A percentile compares a stretch with the other conserved stretches of the same genome.
phyloP scores from a whole-genome alignment of 2,888 invertebrate genomes.

The Drosophila sordidula region DNA sequence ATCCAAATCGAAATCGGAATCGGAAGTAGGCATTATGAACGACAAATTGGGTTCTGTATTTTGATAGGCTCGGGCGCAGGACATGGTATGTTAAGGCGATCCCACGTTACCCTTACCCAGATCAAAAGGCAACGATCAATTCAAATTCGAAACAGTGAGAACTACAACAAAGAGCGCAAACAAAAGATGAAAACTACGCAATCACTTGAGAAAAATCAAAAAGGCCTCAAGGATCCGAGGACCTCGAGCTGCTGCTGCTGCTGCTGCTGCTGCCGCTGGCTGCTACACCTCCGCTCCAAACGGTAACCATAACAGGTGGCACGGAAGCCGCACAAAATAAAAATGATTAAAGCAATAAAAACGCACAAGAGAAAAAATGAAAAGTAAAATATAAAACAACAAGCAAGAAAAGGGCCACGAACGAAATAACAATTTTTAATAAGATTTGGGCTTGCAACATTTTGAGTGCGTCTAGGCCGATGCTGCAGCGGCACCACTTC shows the following conservation, averaged over 20 bases:
- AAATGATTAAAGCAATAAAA: slow-evolving; percentile 79
- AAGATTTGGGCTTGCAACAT: slow-evolving; percentile 70
- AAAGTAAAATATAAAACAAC: slow-evolving; percentile 61
- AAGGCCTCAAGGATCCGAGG: slow-evolving; percentile 66
- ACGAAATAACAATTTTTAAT: slow-evolving; percentile 81
- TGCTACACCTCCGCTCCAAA: slow-evolving; percentile 29
- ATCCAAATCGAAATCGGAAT: slow-evolving; percentile 27
- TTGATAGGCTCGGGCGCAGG: slow-evolving; percentile 52
- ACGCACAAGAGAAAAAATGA: slow-evolving; percentile 32
- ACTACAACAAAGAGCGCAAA: slow-evolving; percentile 61
- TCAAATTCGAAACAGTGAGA: slow-evolving; percentile 78
- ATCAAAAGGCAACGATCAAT: slow-evolving; percentile 74
- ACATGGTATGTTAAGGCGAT: slow-evolving; percentile 24
- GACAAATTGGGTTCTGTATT: slow-evolving; percentile 82
- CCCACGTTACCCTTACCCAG: slow-evolving; percentile 72
- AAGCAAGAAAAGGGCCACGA: slow-evolving; percentile 57
- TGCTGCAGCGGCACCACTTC: slow-evolving; percentile 60
- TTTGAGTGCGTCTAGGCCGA: slow-evolving; percentile 43
- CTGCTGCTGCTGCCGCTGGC: slow-evolving; percentile 15
- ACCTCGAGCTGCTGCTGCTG: slow-evolving; percentile 48
- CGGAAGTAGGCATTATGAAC: slow-evolving; percentile 80
- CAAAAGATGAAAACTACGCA: slow-evolving; percentile 78
- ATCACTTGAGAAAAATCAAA: slow-evolving; percentile 83
- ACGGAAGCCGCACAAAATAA: slow-evolving; percentile 83
- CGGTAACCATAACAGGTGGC: slow-evolving; percentile 79